Evolutionary conservation across 1,140 invertebrate species (phyloP), one percentile per base, ranked within the genome.

Genomic region (Parasteatoda tepidariorum): DNA sequence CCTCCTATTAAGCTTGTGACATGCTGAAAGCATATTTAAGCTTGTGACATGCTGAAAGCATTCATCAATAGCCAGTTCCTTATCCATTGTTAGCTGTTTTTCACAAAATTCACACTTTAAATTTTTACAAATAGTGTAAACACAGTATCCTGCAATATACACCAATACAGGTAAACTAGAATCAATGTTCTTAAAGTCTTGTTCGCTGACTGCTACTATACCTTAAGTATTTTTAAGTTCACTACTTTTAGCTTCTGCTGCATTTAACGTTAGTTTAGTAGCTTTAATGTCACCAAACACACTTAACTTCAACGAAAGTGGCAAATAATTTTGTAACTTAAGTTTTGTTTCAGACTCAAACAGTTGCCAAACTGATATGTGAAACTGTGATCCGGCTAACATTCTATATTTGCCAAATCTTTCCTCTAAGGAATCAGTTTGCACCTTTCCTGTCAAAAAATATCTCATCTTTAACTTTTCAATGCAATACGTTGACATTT

Each of bases 381-480:
- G 6, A 62, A 68, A 73, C 24, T 74, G 61, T 24, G 22, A 55
- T 22, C 85, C 85, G 0, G 70, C 18, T 48, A 84, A 59, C 33
- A 68, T 62, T 30, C 78, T 26, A 62, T 84, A 83, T 59, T 83
- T 66, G 38, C 34, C 78, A 78, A 84, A 85, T 22, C 67, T 73
- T 24, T 48, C 34, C 33, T 85, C 82, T 26, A 84, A 34, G 24
- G 38, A 34, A 85, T 83, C 74, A 55, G 81, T 83, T 83, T 84
- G 67, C 34, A 70, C 33, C 71, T 83, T 83, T 9, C 71, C 66
- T 76, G 78, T 13, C 28, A 86, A 15, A 41, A 83, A 55, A 55
- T 83, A 83, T 18, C n/a, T 15, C n/a, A 74, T 22, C 6, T 34
- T 28, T 31, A 84, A 57, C 48, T 84, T 59, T 9, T 66, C 38